Evolutionary conservation across 2,113 vertebrate species (phyloP).

Genomic region (Lipophrys pholis): DNA sequence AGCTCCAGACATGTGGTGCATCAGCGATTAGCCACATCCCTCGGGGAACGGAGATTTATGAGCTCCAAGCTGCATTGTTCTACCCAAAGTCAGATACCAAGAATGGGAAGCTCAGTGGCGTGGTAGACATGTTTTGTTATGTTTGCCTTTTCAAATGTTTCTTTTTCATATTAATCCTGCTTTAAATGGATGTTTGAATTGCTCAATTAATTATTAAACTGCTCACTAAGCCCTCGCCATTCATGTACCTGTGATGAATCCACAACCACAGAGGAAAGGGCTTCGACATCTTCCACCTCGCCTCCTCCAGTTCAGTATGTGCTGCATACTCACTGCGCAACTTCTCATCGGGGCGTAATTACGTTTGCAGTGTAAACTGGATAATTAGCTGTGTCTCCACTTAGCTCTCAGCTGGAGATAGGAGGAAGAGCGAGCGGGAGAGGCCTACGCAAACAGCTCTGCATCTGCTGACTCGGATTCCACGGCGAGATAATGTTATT

Average conservation of each 20-base stretch:
- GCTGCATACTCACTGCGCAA: conserved; percentile 30
- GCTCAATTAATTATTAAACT: conserved; percentile 42
- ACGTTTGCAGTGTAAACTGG: conserved; percentile 68
- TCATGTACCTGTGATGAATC: conserved; percentile 18
- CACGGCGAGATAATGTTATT: conserved; percentile 27
- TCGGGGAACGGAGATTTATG: conserved; percentile 54
- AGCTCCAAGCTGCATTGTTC: conserved; percentile 55
- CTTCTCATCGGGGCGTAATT: conserved; percentile 68
- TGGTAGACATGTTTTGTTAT: conserved; percentile 16
- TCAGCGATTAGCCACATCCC: conserved; percentile 60
- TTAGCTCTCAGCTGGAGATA: conserved; percentile 68
- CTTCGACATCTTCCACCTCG: neutral
- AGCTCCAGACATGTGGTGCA: conserved; percentile 47
- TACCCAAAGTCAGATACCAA: conserved; percentile 34
- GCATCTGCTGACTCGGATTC: conserved; percentile 55
- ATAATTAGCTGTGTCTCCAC: conserved; percentile 70
- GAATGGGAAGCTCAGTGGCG: conserved; percentile 25
- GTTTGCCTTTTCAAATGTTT: conserved; percentile 14
- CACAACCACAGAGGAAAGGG: neutral
- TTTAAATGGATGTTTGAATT: conserved; percentile 30
- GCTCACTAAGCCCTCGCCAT: conserved; percentile 7
- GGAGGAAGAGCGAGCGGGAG: conserved; percentile 18
- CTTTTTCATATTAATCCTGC: conserved; percentile 29
- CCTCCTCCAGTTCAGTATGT: conserved; percentile 22
- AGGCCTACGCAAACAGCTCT: conserved; percentile 40